phyloP scores from a whole-genome alignment of 2,888 invertebrate species.

The Dryadula phaetusa region DNA sequence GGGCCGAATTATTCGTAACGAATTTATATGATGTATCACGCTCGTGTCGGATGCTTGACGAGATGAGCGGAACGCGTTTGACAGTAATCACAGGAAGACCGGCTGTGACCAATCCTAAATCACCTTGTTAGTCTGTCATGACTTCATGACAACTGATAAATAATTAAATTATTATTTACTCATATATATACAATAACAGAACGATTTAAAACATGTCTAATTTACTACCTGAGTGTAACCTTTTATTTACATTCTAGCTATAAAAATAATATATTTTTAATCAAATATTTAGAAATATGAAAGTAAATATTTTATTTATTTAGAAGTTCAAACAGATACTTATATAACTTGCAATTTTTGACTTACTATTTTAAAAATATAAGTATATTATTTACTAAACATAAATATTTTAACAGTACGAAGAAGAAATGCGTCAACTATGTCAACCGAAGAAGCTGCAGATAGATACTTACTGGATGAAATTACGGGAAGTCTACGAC shows the following conservation, averaged over 20 bases:
- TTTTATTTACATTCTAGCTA: too few species aligned
- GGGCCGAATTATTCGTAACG: constrained; percentile 2
- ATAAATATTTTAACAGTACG: constrained; percentile 57
- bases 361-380: too few species aligned
- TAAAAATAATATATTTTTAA: too few species aligned
- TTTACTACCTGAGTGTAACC: too few species aligned
- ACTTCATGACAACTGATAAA: constrained; percentile 35
- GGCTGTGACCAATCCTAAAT: constrained; percentile 47
- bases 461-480: constrained; percentile 70
- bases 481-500: constrained; percentile 69
- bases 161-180: constrained; percentile 13
- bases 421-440: constrained; percentile 72
- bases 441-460: constrained; percentile 72
- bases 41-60: constrained; percentile 41
- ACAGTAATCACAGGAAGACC: constrained; percentile 48
- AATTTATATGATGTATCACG: constrained; percentile 36
- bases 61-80: constrained; percentile 43
- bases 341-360: too few species aligned
- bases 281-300: too few species aligned
- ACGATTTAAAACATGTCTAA: too few species aligned
- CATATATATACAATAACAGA: not conserved
- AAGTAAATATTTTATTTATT: too few species aligned
- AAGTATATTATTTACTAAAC: too few species aligned
- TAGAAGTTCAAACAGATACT: too few species aligned
- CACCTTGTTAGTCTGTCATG: constrained; percentile 40